Conservation (phyloP, 2,888 invertebrate species). For the Fragum whitleyi region DNA sequence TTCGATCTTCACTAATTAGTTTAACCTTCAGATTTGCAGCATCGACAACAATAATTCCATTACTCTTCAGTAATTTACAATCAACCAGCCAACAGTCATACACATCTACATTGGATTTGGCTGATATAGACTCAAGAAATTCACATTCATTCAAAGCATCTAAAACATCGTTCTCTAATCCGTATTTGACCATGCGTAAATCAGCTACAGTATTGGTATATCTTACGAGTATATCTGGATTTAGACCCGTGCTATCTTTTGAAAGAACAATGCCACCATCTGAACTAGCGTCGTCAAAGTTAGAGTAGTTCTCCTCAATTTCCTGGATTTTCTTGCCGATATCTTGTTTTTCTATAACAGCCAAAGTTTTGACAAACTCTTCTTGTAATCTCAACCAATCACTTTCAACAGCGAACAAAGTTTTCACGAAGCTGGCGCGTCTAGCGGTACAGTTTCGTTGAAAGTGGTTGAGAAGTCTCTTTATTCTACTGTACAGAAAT, state of each 20-base stretch:
- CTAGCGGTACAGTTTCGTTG: background rate
- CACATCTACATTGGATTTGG: background rate
- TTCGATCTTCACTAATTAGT: background rate
- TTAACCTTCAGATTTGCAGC: conserved; percentile 19
- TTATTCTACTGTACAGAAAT: conserved; percentile 1
- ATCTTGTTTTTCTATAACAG: background rate
- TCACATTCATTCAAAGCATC: conserved; percentile 2
- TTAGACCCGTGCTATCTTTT: too few relatives aligned
- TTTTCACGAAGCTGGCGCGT: background rate
- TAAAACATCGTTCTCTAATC: background rate
- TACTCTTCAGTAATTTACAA: background rate
- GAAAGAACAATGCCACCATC: background rate
- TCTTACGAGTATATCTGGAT: background rate
- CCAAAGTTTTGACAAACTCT: background rate
- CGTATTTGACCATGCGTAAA: background rate
- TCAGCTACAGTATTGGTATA: background rate
- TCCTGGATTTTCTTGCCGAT: background rate
- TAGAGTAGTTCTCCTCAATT: background rate
- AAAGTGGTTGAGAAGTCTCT: background rate
- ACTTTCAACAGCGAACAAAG: background rate
- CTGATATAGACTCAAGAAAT: background rate
- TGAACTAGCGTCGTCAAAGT: background rate
- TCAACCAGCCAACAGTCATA: background rate
- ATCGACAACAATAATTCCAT: conserved; percentile 8
- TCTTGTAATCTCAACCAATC: conserved; percentile 5